phyloP scores from a whole-genome alignment of 2,797 vertebrate species.

The Microtus agrestis region DNA sequence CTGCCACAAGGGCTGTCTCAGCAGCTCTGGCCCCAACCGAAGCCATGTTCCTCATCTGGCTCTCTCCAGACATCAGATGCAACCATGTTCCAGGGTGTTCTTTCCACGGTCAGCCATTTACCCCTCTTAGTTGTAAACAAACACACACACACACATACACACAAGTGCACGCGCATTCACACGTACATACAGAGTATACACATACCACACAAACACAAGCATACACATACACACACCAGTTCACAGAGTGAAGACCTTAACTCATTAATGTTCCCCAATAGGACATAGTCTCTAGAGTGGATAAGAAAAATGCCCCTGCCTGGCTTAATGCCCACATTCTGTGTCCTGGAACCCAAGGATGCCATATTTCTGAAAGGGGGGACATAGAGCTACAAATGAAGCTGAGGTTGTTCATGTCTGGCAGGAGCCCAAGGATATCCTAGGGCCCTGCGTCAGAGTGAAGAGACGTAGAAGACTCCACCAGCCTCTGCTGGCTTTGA shows the following conservation, averaged over 20 bases:
- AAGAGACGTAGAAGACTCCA: background rate
- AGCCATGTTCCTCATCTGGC: background rate
- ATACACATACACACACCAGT: background rate
- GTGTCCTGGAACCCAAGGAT: background rate
- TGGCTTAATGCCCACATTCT: background rate
- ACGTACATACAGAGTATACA: background rate
- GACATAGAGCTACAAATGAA: background rate
- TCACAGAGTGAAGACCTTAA: background rate
- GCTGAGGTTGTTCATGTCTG: background rate
- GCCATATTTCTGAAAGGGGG: background rate
- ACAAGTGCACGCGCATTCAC: rapidly evolving
- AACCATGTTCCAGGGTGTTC: background rate
- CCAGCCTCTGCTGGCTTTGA: background rate
- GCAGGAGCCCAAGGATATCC: background rate
- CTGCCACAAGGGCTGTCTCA: background rate
- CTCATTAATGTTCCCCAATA: background rate
- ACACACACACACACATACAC: background rate
- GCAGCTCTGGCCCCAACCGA: background rate
- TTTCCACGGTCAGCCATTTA: background rate
- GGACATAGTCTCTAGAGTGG: background rate
- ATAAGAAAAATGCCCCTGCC: background rate
- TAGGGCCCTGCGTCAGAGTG: background rate
- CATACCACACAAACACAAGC: background rate
- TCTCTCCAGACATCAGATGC: background rate
- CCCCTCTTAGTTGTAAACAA: background rate